Evolutionary conservation across 2,888 invertebrate genomes (phyloP), one percentile per base, ranked within the genome.

Genomic region (Cloeon dipterum): DNA sequence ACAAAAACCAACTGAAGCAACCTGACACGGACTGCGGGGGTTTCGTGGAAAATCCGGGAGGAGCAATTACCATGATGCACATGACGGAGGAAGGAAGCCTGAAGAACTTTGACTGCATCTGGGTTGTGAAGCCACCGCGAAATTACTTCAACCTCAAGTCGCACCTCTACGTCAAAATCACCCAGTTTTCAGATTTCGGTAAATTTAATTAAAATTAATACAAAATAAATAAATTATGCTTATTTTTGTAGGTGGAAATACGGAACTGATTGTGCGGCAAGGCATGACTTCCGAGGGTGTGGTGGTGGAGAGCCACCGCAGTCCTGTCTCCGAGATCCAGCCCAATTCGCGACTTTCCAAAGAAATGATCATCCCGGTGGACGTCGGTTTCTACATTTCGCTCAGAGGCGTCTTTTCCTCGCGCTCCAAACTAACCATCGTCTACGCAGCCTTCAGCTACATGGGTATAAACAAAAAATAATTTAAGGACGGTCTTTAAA

Each of bases 21-120:
- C 11, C 5, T 29, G 10, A 11, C 14, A 46, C 52, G 61, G 73
- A 70, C 53, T 76, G 75, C 47, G 75, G 75, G 18, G 75, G 75
- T 34, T 64, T 67, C 52, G 74, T 75, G 2, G 68, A 69, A 41
- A 70, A 73, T 46, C 59, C 70, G 11, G 75, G 75, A 3, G 75
- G 75, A 1, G 68, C 70, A 11, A 75, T 76, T 36, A 74, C 74
- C 2, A 75, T 76, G 75, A 70, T 74, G 68, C 67, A 74, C 46
- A 74, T 75, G 73, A 62, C 68, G 11, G 61, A 62, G 32, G 64
- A 66, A 40, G 41, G 40, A 10, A 40, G 42, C n/a, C 33, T 41
- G n/a, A 62, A 66, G 35, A 59, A 62, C 1, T 76, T 67, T 46
- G 74, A 75, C 49, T 76, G 75, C 47, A 64, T 74, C 37, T 76